Conservation (phyloP, 2,797 vertebrate species). For the Leontopithecus rosalia region DNA sequence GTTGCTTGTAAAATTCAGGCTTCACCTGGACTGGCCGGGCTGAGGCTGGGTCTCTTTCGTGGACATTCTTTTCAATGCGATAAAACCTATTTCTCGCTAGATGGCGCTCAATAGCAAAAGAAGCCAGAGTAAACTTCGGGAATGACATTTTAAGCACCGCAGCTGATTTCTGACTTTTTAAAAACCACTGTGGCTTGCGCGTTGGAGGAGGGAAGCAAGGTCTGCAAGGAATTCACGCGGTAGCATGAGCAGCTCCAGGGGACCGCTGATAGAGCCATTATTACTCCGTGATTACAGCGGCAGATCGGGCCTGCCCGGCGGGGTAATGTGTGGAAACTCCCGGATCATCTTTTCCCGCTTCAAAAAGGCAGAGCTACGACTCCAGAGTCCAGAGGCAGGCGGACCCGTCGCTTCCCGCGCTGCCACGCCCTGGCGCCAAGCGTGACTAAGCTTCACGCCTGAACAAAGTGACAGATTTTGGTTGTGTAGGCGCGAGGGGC, state of each 20-base stretch:
- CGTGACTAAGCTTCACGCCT: not conserved
- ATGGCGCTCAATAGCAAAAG: conserved; percentile 76
- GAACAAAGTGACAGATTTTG: not conserved
- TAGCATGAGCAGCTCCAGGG: not conserved
- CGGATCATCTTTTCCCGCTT: not conserved
- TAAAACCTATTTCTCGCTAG: conserved; percentile 68
- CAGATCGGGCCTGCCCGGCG: not conserved
- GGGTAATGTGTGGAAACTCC: not conserved
- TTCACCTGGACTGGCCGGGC: not conserved
- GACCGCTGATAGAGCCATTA: not conserved
- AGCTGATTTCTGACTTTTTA: not conserved
- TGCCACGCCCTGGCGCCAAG: not conserved
- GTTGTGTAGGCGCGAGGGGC: too few species aligned
- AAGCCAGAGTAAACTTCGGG: not conserved
- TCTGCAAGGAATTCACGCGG: not conserved
- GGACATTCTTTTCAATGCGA: not conserved
- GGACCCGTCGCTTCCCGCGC: not conserved
- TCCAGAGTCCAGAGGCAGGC: not conserved
- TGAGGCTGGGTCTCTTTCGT: not conserved
- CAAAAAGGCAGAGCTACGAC: not conserved
- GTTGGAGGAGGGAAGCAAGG: accelerated
- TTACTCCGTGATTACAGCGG: not conserved
- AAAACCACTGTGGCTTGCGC: not conserved
- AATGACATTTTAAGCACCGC: too few species aligned
- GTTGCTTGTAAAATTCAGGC: not conserved